phyloP scores from a whole-genome alignment of 2,888 invertebrate species.

The Chrysomela aeneicollis region DNA sequence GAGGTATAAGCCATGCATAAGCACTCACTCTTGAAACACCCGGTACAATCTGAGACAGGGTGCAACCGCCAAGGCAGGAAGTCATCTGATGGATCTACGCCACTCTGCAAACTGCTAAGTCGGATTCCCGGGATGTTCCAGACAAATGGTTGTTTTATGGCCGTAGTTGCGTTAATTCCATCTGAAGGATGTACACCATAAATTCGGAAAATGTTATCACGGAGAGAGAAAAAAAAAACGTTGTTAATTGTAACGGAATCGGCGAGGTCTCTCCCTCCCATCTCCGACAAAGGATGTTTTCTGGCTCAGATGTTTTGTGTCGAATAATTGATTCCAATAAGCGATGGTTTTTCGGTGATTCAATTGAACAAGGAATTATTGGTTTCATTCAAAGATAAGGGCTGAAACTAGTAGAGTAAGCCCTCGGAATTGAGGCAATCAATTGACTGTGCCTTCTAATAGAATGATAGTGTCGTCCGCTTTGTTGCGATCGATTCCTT shows the following conservation, averaged over 20 bases:
- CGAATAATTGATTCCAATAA: slow-evolving; percentile 32
- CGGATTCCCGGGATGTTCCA: slow-evolving; percentile 48
- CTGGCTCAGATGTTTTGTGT: slow-evolving; percentile 28
- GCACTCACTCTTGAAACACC: slow-evolving; percentile 21
- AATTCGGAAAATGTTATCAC: slow-evolving; percentile 59
- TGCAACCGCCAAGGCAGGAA: slow-evolving; percentile 26
- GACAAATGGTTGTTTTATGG: slow-evolving; percentile 59
- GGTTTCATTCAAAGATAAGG: slow-evolving; percentile 16
- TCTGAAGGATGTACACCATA: slow-evolving; percentile 59
- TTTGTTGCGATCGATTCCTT: neutral
- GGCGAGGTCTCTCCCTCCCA: slow-evolving; percentile 7
- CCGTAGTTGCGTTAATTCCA: slow-evolving; percentile 57
- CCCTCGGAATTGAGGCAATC: slow-evolving; percentile 10
- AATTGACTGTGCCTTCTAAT: slow-evolving; percentile 8
- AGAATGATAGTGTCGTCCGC: slow-evolving; percentile 3
- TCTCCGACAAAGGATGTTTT: slow-evolving; percentile 27
- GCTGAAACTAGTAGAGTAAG: slow-evolving; percentile 4
- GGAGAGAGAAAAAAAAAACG: slow-evolving; percentile 49
- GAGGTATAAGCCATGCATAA: too few relatives aligned
- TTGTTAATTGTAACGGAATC: slow-evolving; percentile 49
- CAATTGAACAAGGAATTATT: slow-evolving; percentile 16
- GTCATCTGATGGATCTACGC: slow-evolving; percentile 49
- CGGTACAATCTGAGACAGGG: slow-evolving; percentile 31
- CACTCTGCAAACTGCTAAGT: slow-evolving; percentile 47
- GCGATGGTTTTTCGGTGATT: slow-evolving; percentile 17